These are phyloP conservation scores for Pandion haliaetus DNA, from an alignment of 2,113 vertebrate species.

Conservation along the genomic window DNA sequence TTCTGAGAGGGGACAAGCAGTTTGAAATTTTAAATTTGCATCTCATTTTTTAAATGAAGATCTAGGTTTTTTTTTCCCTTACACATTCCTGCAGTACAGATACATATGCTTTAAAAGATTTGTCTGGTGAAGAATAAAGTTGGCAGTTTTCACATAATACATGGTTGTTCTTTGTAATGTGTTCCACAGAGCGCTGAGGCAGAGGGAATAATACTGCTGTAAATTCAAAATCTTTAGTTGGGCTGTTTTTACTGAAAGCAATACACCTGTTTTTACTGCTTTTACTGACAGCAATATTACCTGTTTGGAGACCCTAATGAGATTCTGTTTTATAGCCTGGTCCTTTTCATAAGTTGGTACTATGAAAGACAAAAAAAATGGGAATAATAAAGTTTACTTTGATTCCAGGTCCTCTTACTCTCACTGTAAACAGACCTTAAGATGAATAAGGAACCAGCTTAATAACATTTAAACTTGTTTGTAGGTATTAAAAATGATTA, in stretches of 20 bases:
- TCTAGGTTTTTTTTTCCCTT: not conserved
- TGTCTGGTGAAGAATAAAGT: not conserved
- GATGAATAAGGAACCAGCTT: not conserved
- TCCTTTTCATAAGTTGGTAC: not conserved
- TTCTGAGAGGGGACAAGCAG: not conserved
- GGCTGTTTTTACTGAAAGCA: not conserved
- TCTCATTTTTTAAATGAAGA: not conserved
- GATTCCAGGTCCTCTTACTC: not conserved
- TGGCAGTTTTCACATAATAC: not conserved
- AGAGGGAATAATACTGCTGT: not conserved
- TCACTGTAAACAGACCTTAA: not conserved
- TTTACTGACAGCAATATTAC: not conserved
- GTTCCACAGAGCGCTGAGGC: not conserved
- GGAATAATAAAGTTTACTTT: not conserved
- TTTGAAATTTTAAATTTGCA: not conserved
- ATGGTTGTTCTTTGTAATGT: not conserved
- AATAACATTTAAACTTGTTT: not conserved
- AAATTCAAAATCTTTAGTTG: not conserved
- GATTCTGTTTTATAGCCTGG: not conserved
- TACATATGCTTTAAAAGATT: not conserved
- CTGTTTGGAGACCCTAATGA: not conserved
- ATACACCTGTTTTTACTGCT: not conserved
- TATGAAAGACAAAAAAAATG: not conserved
- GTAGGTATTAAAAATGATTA: not conserved
- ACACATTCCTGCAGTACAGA: not conserved